A percentile compares a stretch with the other conserved stretches of the same genome.
These are phyloP conservation scores for Saturnia pavonia DNA, from an alignment of 2,888 invertebrate species.

Conservation along the genomic window DNA sequence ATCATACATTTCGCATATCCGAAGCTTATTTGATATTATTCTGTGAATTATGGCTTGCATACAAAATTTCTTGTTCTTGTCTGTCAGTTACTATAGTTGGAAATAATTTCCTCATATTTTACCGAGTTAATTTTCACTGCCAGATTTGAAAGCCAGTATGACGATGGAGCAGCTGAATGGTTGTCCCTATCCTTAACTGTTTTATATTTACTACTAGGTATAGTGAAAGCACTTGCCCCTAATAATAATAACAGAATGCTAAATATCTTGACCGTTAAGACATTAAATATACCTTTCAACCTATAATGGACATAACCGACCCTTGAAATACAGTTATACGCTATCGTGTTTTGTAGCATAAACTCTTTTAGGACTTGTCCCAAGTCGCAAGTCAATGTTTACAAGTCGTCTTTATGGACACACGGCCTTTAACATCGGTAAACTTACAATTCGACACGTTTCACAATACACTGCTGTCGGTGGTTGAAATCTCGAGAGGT, in stretches of 20 bases:
- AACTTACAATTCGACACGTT: conserved; percentile 2
- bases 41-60: too few relatives aligned
- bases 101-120: too few relatives aligned
- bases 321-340: background rate
- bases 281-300: background rate
- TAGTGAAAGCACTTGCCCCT: background rate
- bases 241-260: background rate
- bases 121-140: too few relatives aligned
- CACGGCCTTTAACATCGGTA: conserved; percentile 15
- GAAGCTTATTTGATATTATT: too few relatives aligned
- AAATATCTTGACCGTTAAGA: background rate
- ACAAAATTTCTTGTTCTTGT: too few relatives aligned
- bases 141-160: too few relatives aligned
- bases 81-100: too few relatives aligned
- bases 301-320: conserved; percentile 1
- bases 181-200: background rate
- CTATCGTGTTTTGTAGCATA: conserved; percentile 18
- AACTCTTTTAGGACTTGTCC: conserved; percentile 19
- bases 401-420: conserved; percentile 24
- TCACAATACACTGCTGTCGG: background rate
- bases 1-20: too few relatives aligned
- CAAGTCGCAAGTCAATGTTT: conserved; percentile 25
- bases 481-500: background rate
- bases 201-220: background rate
- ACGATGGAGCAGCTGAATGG: too few relatives aligned